Evolutionary conservation across 2,888 invertebrate species (phyloP).

Genomic region (Liposcelis brunnea): DNA sequence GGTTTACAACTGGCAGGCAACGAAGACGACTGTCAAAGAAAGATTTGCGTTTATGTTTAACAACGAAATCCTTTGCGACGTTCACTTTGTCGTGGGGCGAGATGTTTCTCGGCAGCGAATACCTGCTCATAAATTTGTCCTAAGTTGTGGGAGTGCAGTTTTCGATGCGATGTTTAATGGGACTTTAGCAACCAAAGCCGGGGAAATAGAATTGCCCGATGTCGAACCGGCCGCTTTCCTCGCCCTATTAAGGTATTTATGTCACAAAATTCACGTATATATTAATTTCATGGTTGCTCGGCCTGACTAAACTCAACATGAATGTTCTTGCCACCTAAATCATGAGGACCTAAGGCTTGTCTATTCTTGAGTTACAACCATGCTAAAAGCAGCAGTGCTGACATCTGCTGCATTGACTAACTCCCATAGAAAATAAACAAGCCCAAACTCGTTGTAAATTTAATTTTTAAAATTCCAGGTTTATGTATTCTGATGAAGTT

Average conservation of each 20-base stretch:
- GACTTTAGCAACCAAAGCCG: constrained; percentile 45
- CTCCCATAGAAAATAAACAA: too few species aligned
- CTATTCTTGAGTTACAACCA: too few species aligned
- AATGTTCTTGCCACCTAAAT: too few species aligned
- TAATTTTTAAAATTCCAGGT: too few species aligned
- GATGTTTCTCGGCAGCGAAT: constrained; percentile 48
- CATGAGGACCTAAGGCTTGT: too few species aligned
- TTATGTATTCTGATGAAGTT: constrained; percentile 66
- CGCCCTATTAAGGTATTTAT: constrained; percentile 38
- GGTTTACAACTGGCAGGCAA: constrained; percentile 50
- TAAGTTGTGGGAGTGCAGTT: constrained; percentile 67
- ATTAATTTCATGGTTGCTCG: constrained; percentile 1
- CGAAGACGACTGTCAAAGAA: constrained; percentile 52
- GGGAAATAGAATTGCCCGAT: constrained; percentile 64
- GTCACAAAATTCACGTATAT: background rate
- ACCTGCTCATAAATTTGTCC: constrained; percentile 62
- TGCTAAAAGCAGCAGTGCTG: too few species aligned
- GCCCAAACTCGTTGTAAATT: too few species aligned
- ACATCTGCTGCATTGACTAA: too few species aligned
- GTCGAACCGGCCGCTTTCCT: constrained; percentile 69
- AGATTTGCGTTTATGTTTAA: constrained; percentile 51
- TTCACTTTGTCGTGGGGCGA: constrained; percentile 61
- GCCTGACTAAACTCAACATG: background rate
- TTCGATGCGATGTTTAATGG: constrained; percentile 80
- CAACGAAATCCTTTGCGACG: constrained; percentile 49